Percentiles rank a stretch among this genome's conserved stretches.
Evolutionary conservation across 2,888 invertebrate genomes (phyloP).

Genomic region (Asteroscopus sphinx): DNA sequence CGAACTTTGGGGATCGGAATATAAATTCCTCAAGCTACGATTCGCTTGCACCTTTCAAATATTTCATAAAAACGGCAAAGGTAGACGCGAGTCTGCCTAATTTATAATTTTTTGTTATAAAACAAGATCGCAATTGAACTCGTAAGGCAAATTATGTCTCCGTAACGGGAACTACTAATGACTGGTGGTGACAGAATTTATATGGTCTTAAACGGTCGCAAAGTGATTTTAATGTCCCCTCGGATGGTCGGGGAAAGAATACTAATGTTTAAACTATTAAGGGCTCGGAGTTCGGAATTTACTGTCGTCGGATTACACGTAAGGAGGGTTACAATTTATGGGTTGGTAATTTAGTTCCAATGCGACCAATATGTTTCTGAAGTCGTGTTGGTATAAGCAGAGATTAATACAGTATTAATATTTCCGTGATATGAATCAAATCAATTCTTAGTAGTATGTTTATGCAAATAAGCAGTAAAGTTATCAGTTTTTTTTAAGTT

Average conservation of each 20-base stretch:
- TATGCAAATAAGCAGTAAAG: too few relatives aligned
- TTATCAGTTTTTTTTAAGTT: too few relatives aligned
- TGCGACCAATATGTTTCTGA: too few relatives aligned
- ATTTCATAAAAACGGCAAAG: not conserved
- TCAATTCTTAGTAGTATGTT: too few relatives aligned
- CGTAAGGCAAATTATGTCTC: constrained; percentile 4
- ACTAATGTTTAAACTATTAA: constrained; percentile 55
- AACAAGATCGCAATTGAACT: constrained; percentile 6
- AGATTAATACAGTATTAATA: too few relatives aligned
- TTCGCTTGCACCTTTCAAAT: too few relatives aligned
- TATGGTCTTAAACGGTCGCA: constrained; percentile 47
- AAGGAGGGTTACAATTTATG: constrained; percentile 22
- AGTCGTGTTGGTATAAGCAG: too few relatives aligned
- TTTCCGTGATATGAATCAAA: too few relatives aligned
- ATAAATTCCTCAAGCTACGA: too few relatives aligned
- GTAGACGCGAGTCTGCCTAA: not conserved
- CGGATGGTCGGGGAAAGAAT: constrained; percentile 45
- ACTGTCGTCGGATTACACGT: constrained; percentile 28
- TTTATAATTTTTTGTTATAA: not conserved
- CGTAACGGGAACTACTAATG: constrained; percentile 32
- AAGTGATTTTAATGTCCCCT: constrained; percentile 56
- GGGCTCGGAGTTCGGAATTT: constrained; percentile 29
- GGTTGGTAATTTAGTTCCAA: constrained; percentile 12
- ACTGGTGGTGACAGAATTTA: constrained; percentile 39
- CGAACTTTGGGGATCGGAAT: constrained; percentile 3